Conservation (phyloP, 2,888 invertebrate species). For the Lobophora halterata region DNA sequence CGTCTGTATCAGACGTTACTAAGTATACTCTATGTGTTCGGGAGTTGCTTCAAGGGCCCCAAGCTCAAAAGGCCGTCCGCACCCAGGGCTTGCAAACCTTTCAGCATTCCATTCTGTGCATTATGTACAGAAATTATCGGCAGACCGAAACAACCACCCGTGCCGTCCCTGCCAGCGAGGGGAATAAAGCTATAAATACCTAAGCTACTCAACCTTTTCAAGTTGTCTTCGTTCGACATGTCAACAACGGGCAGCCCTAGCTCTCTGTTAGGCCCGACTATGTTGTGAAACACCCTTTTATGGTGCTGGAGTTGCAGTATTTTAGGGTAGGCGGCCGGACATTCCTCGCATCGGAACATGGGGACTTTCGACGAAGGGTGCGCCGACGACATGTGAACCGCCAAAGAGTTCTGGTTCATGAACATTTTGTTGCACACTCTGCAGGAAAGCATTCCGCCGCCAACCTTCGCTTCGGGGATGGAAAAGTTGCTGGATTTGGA, state of each 20-base stretch:
- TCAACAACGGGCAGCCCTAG: slow-evolving; percentile 88
- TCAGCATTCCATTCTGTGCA: slow-evolving; percentile 81
- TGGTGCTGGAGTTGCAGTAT: slow-evolving; percentile 84
- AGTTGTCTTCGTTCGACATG: slow-evolving; percentile 83
- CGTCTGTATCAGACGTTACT: slow-evolving; percentile 11
- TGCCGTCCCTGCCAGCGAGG: slow-evolving; percentile 82
- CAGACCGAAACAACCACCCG: slow-evolving; percentile 84
- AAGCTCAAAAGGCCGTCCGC: slow-evolving; percentile 86
- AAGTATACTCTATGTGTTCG: slow-evolving; percentile 52
- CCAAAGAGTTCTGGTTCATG: slow-evolving; percentile 59
- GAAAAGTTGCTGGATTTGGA: slow-evolving; percentile 68
- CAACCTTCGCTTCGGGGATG: slow-evolving; percentile 69
- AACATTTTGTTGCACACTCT: slow-evolving; percentile 74
- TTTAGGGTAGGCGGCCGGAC: slow-evolving; percentile 87
- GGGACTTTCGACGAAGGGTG: slow-evolving; percentile 64
- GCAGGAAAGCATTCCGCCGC: slow-evolving; percentile 63
- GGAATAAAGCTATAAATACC: slow-evolving; percentile 89
- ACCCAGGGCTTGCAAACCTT: slow-evolving; percentile 82
- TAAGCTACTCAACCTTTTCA: slow-evolving; percentile 82
- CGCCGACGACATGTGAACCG: slow-evolving; percentile 63
- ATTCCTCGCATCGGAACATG: slow-evolving; percentile 84
- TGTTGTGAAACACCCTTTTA: slow-evolving; percentile 74
- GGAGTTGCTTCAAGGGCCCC: slow-evolving; percentile 84
- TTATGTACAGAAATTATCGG: slow-evolving; percentile 86
- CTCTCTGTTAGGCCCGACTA: slow-evolving; percentile 74